Base-by-base conservation (phyloP, 2,797 vertebrate species). In the Glossophaga mutica region DNA sequence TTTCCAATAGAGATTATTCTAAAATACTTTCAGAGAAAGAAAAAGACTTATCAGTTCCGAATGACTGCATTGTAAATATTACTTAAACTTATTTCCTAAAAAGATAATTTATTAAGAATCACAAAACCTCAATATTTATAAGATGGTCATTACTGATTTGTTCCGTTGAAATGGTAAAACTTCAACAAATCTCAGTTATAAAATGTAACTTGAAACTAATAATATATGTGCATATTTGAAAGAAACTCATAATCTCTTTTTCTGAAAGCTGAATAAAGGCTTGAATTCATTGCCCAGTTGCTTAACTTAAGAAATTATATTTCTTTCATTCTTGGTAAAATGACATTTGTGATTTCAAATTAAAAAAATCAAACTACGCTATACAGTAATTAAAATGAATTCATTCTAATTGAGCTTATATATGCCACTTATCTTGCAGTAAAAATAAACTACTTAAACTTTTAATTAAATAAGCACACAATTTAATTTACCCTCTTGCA, bases 21-120 rank as follows among this genome's bases (percentile, higher is more conserved):
- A 95, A 92, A 93, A 88, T 74, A 94, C n/a, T 91, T 95, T 57
- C 42, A 46, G 22, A 48, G 9, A 15, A 34, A 26, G 48, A 59
- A 82, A 87, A 76, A 76, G 44, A 85, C 22, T 26, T 90, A 22
- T 78, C 74, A 91, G 50, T 95, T 94, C 32, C 24, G 79, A 95
- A 94, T 26, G 42, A 39, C 19, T 62, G 37, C 29, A 87, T 0
- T 94, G 59, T 68, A 94, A 90, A 95, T 94, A 95, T 93, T 92
- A 82, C 55, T 91, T 94, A 94, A 90, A 85, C n/a, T 71, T 96
- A 97, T 97, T 97, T 98, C 96, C 96, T 97, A 97, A 97, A 96
- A 94, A 94, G 82, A 86, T 94, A 94, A 79, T 90, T 93, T 95
- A 86, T 92, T 96, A 96, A 90, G 48, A 96, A 91, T 90, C 76